Base-by-base conservation (phyloP, 2,113 vertebrate species). In the Terrapene triunguis region DNA sequence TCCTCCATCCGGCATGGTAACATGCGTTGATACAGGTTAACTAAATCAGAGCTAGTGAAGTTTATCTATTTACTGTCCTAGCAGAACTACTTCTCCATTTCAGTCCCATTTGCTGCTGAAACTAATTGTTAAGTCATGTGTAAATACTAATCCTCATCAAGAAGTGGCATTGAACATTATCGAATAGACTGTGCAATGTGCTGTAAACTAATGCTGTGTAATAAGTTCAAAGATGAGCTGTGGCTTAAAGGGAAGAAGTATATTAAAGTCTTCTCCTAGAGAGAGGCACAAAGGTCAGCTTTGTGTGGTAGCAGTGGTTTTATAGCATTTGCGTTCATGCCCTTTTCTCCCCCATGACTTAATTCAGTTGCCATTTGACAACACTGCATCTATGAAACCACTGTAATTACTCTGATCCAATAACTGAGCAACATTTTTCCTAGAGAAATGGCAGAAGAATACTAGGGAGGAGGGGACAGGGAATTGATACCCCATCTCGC, bases 51-150 rank as follows among this genome's bases (percentile, higher is more conserved):
- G 55, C 10, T 48, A 88, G 50, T n/a, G 88, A 93, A 93, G 92
- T 59, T 93, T 86, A 65, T 44, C 92, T 89, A 29, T 96, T 89
- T 92, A 32, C 44, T 92, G 42, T 62, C 80, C 29, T 38, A 92
- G 81, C 79, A 84, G 88, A 95, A 55, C 87, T 76, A 16, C 7
- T 85, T 62, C 80, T 97, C 89, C 85, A 79, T 83, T 76, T 96
- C 84, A 65, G 82, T 88, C 87, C n/a, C 74, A 80, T 83, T 90
- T 85, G 89, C 44, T 10, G n/a, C 84, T 9, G 44, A 96, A 95
- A 97, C 89, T 94, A 94, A 94, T 92, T 95, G 93, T n/a, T 92
- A 96, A 96, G 84, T 91, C 95, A 94, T 90, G 89, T 95, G 88
- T 92, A 97, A 97, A 96, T 80, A 85, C 62, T 97, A 94, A 97